Conservation (phyloP, 2,888 invertebrate species). For the Cybosia mesomella region DNA sequence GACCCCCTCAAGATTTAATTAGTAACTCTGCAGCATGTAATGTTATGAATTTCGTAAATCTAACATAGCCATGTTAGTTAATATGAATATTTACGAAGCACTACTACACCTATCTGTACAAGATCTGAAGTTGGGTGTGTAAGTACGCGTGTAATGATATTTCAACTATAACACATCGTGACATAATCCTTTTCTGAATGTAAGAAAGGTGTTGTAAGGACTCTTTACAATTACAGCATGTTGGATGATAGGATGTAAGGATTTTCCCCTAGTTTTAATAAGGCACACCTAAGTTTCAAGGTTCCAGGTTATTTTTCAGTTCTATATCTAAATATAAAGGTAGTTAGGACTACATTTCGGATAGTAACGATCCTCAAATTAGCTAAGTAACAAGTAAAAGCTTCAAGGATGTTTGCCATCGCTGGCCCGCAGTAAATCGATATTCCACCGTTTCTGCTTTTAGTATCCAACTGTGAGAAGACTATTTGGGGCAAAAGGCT, state of each 20-base stretch:
- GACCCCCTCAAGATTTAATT: slow-evolving; percentile 10
- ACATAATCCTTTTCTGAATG: not conserved
- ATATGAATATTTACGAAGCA: slow-evolving; percentile 43
- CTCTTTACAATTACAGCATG: not conserved
- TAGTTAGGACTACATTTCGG: not conserved
- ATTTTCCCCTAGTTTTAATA: slow-evolving; percentile 24
- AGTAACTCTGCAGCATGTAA: slow-evolving; percentile 12
- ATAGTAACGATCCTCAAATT: not conserved
- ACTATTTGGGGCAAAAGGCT: not conserved
- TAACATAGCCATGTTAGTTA: slow-evolving; percentile 36
- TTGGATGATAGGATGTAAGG: slow-evolving; percentile 10
- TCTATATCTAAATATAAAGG: not conserved
- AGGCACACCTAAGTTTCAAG: not conserved
- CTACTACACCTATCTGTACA: slow-evolving; percentile 30
- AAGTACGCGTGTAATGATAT: slow-evolving; percentile 16
- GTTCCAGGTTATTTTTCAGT: not conserved
- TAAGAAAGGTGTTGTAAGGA: not conserved
- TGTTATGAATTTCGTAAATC: slow-evolving; percentile 34
- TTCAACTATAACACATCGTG: not conserved
- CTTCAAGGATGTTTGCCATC: slow-evolving; percentile 15
- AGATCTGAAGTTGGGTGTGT: slow-evolving; percentile 33
- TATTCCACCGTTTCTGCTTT: slow-evolving; percentile 11
- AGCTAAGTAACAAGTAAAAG: slow-evolving; percentile 1
- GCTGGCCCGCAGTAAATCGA: slow-evolving; percentile 15
- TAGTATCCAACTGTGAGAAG: not conserved